A percentile compares a stretch with the other conserved stretches of the same genome.
phyloP scores from a whole-genome alignment of 2,888 invertebrate genomes.

The Apamea anceps region DNA sequence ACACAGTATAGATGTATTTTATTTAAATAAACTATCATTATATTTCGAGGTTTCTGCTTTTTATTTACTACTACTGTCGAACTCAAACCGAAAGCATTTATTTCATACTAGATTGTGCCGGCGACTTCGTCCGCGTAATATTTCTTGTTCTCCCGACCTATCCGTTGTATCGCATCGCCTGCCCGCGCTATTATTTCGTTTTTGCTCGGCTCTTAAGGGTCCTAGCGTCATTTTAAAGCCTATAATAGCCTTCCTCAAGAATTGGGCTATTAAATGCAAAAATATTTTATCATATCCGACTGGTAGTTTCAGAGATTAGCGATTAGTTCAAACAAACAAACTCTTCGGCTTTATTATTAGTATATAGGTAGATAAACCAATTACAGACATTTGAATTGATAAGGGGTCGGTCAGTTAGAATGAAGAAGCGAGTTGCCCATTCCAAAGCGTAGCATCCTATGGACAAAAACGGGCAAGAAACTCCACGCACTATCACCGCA shows the following conservation, averaged over 20 bases:
- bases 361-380: not conserved
- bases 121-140: no score
- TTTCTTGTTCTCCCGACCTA: no score
- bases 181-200: no score
- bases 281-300: no score
- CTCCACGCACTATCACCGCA: not conserved
- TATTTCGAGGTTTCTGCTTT: constrained; percentile 39
- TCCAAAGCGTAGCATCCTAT: not conserved
- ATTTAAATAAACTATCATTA: constrained; percentile 64
- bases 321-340: no score
- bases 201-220: no score
- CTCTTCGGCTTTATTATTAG: no score
- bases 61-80: constrained; percentile 13
- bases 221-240: no score
- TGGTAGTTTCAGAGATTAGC: no score
- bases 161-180: no score
- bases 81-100: not conserved
- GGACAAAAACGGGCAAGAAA: not conserved
- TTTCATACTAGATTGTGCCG: not conserved
- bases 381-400: not conserved
- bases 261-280: no score
- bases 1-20: constrained; percentile 48
- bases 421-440: not conserved
- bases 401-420: not conserved
- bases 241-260: no score